phyloP scores from a whole-genome alignment of 2,113 vertebrate species.

The Sphyrna mokarran region DNA sequence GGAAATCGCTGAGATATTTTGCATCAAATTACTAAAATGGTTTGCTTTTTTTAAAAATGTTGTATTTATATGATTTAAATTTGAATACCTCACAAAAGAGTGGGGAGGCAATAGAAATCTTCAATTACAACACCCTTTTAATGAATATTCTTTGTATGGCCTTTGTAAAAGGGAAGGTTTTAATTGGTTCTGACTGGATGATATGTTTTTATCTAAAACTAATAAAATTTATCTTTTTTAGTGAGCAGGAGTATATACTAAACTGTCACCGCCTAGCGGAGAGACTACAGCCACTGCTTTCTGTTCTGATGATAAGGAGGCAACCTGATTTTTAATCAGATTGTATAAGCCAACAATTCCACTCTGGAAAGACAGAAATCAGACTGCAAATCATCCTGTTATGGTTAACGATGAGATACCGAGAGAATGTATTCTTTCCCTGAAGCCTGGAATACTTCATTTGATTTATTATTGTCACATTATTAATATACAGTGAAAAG shows the following conservation, averaged over 20 bases:
- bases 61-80: background rate
- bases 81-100: background rate
- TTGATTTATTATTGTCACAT: too few species aligned
- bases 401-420: background rate
- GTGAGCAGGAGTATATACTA: background rate
- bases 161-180: background rate
- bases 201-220: background rate
- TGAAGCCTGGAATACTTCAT: background rate
- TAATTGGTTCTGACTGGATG: background rate
- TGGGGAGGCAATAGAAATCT: background rate
- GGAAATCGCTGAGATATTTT: background rate
- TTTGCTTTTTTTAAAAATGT: background rate
- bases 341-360: background rate
- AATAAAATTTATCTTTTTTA: constrained; percentile 31
- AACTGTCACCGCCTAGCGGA: background rate
- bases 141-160: background rate
- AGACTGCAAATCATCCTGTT: background rate
- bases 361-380: background rate
- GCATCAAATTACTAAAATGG: background rate
- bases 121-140: background rate
- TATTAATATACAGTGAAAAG: too few species aligned
- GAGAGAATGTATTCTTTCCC: background rate
- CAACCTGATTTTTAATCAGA: background rate
- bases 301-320: background rate
- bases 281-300: background rate